Evolutionary conservation across 2,113 vertebrate species (phyloP).

Genomic region (Propithecus coquereli): DNA sequence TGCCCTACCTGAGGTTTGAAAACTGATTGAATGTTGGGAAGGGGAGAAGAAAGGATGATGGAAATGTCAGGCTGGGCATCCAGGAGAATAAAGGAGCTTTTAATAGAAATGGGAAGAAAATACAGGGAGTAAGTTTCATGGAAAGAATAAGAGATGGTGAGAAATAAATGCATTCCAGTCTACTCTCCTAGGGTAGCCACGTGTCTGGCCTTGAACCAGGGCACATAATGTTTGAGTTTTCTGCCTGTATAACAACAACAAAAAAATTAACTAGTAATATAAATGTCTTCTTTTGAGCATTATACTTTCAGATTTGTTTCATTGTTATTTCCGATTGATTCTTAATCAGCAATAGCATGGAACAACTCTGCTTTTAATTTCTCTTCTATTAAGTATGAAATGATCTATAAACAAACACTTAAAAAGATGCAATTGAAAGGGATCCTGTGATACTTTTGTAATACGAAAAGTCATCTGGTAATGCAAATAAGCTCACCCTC

Average conservation of each 20-base stretch:
- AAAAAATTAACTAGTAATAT: background rate
- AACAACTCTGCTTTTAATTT: background rate
- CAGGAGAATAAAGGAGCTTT: background rate
- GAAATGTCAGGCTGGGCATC: background rate
- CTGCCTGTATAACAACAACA: background rate
- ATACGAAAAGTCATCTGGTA: background rate
- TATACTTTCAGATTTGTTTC: slow-evolving; percentile 28
- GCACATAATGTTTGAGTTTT: background rate
- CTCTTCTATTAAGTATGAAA: slow-evolving; percentile 24
- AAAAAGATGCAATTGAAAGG: background rate
- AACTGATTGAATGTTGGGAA: background rate
- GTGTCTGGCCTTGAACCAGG: background rate
- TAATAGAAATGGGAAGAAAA: background rate
- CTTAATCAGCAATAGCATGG: background rate
- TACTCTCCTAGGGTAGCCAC: background rate
- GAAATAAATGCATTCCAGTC: background rate
- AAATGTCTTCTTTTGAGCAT: background rate
- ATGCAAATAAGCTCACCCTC: slow-evolving; percentile 3
- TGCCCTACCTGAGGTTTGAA: background rate
- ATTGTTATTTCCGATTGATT: slow-evolving; percentile 6
- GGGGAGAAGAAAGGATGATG: background rate
- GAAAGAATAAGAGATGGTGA: background rate
- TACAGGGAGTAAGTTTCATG: background rate
- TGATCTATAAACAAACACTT: slow-evolving; percentile 25
- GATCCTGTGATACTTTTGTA: background rate